These are phyloP conservation scores for Burhinus bistriatus DNA, from an alignment of 2,113 vertebrate genomes.

Conservation along the genomic window DNA sequence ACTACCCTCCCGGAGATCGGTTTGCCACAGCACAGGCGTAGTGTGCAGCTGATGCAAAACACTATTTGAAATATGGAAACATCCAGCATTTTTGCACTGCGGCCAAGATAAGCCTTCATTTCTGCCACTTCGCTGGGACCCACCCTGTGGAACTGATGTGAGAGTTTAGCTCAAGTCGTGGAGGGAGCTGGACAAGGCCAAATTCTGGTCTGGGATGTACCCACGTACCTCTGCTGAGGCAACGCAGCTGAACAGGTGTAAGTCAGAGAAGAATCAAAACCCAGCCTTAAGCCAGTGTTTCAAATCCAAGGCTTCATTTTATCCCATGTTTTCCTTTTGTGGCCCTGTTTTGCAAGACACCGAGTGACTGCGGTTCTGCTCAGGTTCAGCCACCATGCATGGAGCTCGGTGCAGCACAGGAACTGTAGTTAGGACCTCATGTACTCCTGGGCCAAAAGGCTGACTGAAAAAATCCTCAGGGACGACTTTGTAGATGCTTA, in stretches of 20 bases:
- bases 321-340: not conserved
- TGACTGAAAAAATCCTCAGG: not conserved
- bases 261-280: not conserved
- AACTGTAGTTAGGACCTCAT: not conserved
- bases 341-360: not conserved
- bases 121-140: not conserved
- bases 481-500: not conserved
- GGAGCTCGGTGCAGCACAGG: not conserved
- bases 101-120: conserved; percentile 30
- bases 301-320: not conserved
- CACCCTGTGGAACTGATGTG: not conserved
- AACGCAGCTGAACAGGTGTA: not conserved
- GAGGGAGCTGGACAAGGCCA: not conserved
- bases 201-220: not conserved
- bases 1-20: not conserved
- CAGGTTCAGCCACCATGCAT: not conserved
- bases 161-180: not conserved
- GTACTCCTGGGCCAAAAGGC: not conserved
- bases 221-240: rapidly evolving
- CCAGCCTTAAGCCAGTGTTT: not conserved
- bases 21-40: conserved; percentile 10
- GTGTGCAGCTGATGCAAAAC: conserved; percentile 12
- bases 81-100: conserved; percentile 31
- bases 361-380: not conserved
- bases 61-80: conserved; percentile 42